phyloP scores from a whole-genome alignment of 2,113 vertebrate genomes.

The Camelus bactrianus region DNA sequence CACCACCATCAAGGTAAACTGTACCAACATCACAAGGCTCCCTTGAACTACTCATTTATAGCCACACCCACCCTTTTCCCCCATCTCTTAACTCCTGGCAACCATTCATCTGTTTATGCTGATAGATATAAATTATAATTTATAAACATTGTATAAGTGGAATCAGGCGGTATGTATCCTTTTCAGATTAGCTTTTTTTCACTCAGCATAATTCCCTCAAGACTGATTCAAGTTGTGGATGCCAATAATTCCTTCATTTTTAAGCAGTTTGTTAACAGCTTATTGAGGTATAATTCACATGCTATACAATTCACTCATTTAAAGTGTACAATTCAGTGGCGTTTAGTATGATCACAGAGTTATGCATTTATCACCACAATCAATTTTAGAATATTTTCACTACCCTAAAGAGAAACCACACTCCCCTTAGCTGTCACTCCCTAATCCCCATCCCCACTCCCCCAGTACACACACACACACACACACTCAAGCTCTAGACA shows the following conservation, averaged over 20 bases:
- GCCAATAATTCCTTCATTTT: background rate
- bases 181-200: background rate
- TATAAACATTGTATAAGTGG: background rate
- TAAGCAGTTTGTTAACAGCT: background rate
- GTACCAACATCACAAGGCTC: background rate
- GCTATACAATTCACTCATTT: background rate
- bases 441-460: background rate
- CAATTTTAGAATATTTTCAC: background rate
- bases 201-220: background rate
- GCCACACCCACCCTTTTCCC: background rate
- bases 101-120: background rate
- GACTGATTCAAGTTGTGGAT: background rate
- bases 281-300: background rate
- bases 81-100: background rate
- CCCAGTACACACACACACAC: background rate
- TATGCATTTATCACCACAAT: background rate
- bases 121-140: background rate
- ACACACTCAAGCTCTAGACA: background rate
- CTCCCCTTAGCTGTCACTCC: too few relatives aligned
- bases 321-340: background rate
- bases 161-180: background rate
- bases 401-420: background rate
- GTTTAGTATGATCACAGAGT: background rate
- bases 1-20: background rate
- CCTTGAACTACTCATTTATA: background rate